Percentiles rank a stretch among this genome's conserved stretches.
phyloP scores from a whole-genome alignment of 2,113 vertebrate species.

The Zootoca vivipara region DNA sequence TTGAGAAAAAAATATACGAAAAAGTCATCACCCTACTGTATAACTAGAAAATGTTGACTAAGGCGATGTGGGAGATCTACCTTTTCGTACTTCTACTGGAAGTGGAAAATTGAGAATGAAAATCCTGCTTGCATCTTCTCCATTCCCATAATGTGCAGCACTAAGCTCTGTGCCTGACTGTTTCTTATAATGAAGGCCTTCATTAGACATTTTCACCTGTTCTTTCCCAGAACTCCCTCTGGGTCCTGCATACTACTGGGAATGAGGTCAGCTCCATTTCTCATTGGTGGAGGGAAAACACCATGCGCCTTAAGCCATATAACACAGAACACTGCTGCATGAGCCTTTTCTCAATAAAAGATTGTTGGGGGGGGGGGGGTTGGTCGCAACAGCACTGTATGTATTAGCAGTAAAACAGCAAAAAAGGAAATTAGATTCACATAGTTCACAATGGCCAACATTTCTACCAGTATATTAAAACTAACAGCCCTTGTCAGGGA shows the following conservation, averaged over 20 bases:
- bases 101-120: background rate
- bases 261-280: slow-evolving; percentile 3
- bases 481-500: slow-evolving; percentile 74
- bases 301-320: slow-evolving; percentile 64
- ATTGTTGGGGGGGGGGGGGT: slow-evolving; percentile 23
- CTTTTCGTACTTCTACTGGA: background rate
- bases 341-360: slow-evolving; percentile 75
- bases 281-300: slow-evolving; percentile 45
- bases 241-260: background rate
- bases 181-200: background rate
- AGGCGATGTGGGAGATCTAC: no score
- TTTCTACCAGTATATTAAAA: slow-evolving; percentile 81
- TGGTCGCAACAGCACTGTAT: slow-evolving; percentile 69
- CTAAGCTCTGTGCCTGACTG: background rate
- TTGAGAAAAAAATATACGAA: no score
- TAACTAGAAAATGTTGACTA: no score
- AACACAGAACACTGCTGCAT: slow-evolving; percentile 65
- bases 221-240: background rate
- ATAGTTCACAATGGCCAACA: slow-evolving; percentile 75
- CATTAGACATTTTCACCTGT: background rate
- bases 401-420: slow-evolving; percentile 75
- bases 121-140: no score
- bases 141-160: background rate
- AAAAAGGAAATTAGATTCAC: slow-evolving; percentile 81
- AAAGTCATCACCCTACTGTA: no score